These are phyloP conservation scores for Hippocampus kuda DNA, from an alignment of 2,797 vertebrate genomes.

Conservation along the genomic window DNA sequence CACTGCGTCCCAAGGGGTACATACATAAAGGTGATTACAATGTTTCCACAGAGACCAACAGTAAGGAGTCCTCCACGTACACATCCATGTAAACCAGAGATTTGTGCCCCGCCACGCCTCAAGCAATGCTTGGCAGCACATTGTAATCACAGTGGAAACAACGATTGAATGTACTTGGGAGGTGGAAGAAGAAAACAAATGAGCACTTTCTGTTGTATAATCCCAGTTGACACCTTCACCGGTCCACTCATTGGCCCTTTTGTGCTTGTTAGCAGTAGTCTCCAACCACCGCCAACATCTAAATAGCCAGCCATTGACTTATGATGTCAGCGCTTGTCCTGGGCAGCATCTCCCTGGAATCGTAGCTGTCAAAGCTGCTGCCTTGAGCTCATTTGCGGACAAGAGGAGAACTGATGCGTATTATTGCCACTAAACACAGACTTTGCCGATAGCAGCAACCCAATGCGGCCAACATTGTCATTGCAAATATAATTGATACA, in stretches of 20 bases:
- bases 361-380: constrained; percentile 13
- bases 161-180: constrained; percentile 27
- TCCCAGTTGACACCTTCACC: constrained; percentile 25
- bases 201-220: constrained; percentile 28
- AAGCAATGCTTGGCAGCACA: constrained; percentile 61
- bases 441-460: constrained; percentile 14
- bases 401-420: constrained; percentile 20
- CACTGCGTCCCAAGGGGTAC: constrained; percentile 40
- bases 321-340: constrained; percentile 21
- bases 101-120: constrained; percentile 53
- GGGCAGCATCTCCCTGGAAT: constrained; percentile 26
- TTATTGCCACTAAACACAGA: constrained; percentile 18
- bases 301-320: constrained; percentile 42
- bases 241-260: constrained; percentile 33
- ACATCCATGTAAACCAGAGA: constrained; percentile 63
- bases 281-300: constrained; percentile 39
- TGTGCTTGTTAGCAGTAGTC: constrained; percentile 53
- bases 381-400: constrained; percentile 26
- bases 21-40: constrained; percentile 54
- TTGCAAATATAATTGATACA: background rate
- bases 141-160: constrained; percentile 55
- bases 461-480: constrained; percentile 9
- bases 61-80: constrained; percentile 54
- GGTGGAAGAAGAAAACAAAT: constrained; percentile 35
- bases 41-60: constrained; percentile 75